Evolutionary conservation across 2,888 invertebrate species (phyloP), one percentile per base, ranked within the genome.

Genomic region (Labia minor): DNA sequence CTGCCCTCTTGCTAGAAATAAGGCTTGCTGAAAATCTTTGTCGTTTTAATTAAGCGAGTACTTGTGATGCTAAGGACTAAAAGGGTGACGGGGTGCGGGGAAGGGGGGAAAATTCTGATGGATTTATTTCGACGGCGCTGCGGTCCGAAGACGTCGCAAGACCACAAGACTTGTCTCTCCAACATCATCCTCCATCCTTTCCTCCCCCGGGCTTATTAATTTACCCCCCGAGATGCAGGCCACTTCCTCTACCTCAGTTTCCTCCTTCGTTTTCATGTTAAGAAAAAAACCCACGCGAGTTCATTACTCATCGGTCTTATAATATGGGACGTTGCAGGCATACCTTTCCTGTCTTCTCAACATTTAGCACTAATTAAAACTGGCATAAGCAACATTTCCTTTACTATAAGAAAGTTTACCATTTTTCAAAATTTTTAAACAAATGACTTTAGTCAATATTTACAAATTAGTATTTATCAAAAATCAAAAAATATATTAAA

Each of bases 51-150:
- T 49, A 49, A 49, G 49, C 49, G 14, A 49, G n/a, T 14, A 16
- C 49, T 49, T 14, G 26, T 4, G 4, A 3, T 4, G n/a, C n/a
- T 10, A n/a, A 14, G 49, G 49, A 14, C 26, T 11, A 14, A 49
- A 49, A 16, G 49, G n/a, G n/a, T n/a, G n/a, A n/a, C n/a, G n/a
- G n/a, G n/a, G n/a, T n/a, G n/a, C n/a, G n/a, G n/a, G n/a, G n/a
- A n/a, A n/a, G n/a, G 3, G 14, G 49, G 49, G 49, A 8, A 14
- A n/a, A 11, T 11, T 16, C 49, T 49, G 49, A 49, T 49, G 49
- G 49, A 49, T 49, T 49, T 49, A 49, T 49, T 49, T 49, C 49
- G 49, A 49, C 49, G 49, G 49, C n/a, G 49, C n/a, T 49, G 49
- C 49, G 49, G 49, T 49, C 49, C 3, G 49, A 49, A 49, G 14